A percentile compares a stretch with the other conserved stretches of the same genome.
Conservation (phyloP, 2,888 invertebrate species). For the Abrostola triplasia region DNA sequence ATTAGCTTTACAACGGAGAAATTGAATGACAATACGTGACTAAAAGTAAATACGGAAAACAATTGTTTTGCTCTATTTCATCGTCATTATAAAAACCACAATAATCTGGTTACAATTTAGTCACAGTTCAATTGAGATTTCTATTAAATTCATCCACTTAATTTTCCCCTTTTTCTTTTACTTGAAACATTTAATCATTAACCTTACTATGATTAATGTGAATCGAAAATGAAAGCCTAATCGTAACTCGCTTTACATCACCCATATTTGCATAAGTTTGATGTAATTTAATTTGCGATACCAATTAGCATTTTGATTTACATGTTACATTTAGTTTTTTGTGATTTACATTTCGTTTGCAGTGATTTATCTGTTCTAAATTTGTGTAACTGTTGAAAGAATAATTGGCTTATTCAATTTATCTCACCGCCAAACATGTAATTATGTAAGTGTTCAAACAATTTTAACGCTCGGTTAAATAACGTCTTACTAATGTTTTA, state of each 20-base stretch:
- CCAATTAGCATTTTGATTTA: constrained; percentile 19
- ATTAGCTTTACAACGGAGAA: constrained; percentile 18
- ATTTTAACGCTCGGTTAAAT: no score
- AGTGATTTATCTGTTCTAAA: constrained; percentile 11
- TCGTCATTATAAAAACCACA: constrained; percentile 26
- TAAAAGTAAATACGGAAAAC: constrained; percentile 23
- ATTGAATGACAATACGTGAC: constrained; percentile 30
- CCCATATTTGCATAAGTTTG: constrained; percentile 14
- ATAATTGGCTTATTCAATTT: constrained; percentile 8
- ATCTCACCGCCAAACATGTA: constrained; percentile 19
- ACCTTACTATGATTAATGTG: not conserved
- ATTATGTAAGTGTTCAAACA: constrained; percentile 23
- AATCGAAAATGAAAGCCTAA: constrained; percentile 22
- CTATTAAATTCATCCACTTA: constrained; percentile 15
- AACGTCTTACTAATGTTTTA: not conserved
- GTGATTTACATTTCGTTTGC: constrained; percentile 1
- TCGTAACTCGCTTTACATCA: constrained; percentile 1
- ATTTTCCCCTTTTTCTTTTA: constrained; percentile 8
- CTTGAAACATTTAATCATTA: not conserved
- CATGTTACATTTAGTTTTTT: not conserved
- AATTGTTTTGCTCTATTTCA: constrained; percentile 49
- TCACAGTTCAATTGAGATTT: constrained; percentile 21
- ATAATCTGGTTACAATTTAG: constrained; percentile 21
- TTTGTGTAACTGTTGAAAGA: constrained; percentile 12
- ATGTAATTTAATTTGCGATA: constrained; percentile 4